Evolutionary conservation across 2,797 vertebrate species (phyloP).

Genomic region (Lemur catta): DNA sequence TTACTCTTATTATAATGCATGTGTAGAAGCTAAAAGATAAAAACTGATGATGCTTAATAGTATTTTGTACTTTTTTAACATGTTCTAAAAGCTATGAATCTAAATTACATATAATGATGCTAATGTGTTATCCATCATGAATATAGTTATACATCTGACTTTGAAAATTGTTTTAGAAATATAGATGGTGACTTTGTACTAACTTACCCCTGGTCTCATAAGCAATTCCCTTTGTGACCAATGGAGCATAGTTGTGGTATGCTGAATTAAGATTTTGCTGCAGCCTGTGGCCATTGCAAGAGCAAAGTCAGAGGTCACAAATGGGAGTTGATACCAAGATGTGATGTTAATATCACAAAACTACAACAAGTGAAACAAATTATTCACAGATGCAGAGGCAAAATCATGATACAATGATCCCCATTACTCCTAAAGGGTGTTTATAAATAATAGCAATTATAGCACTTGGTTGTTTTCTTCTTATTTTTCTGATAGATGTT

Average conservation of each 20-base stretch:
- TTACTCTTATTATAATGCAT: constrained; percentile 43
- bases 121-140: constrained; percentile 21
- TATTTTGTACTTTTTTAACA: constrained; percentile 46
- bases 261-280: background rate
- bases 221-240: constrained; percentile 22
- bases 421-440: background rate
- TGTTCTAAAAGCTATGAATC: constrained; percentile 22
- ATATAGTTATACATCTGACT: constrained; percentile 42
- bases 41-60: background rate
- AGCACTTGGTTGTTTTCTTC: background rate
- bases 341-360: constrained; percentile 11
- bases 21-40: constrained; percentile 39
- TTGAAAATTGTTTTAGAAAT: constrained; percentile 18
- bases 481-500: background rate
- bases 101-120: constrained; percentile 55
- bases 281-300: background rate
- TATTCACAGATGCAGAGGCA: background rate
- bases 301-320: constrained; percentile 38
- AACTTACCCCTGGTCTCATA: background rate
- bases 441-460: background rate
- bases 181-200: background rate
- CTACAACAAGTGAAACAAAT: constrained; percentile 37
- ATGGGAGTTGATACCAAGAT: background rate
- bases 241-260: background rate
- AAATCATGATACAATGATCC: background rate